phyloP scores from a whole-genome alignment of 2,888 invertebrate genomes.

The Glaucopsyche alexis region DNA sequence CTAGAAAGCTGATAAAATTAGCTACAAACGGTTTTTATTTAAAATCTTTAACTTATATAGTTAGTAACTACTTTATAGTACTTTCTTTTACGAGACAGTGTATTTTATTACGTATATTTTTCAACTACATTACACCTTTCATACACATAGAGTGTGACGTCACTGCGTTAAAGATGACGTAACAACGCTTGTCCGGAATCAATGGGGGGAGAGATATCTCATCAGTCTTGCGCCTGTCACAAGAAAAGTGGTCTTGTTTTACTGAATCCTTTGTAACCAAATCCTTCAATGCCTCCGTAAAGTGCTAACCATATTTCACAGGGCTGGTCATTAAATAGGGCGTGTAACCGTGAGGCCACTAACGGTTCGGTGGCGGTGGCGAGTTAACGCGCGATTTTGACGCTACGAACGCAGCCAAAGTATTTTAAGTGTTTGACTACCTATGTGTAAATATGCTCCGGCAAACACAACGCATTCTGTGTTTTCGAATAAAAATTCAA shows the following conservation, averaged over 20 bases:
- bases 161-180: background rate
- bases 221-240: slow-evolving; percentile 35
- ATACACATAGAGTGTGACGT: background rate
- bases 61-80: no score
- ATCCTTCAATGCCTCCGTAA: slow-evolving; percentile 44
- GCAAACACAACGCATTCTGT: no score
- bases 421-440: no score
- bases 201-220: slow-evolving; percentile 26
- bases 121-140: no score
- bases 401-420: background rate
- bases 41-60: no score
- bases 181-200: slow-evolving; percentile 2
- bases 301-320: slow-evolving; percentile 45
- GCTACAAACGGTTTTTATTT: no score
- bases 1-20: no score
- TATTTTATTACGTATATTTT: no score
- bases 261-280: slow-evolving; percentile 40
- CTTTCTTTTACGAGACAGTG: no score
- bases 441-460: no score
- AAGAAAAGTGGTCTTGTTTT: slow-evolving; percentile 40
- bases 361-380: background rate
- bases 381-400: background rate
- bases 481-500: no score
- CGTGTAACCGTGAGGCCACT: slow-evolving; percentile 24
- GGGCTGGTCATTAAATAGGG: slow-evolving; percentile 45